Base-by-base conservation (phyloP, 2,797 vertebrate species). In the Amblyopsis hoosieri region DNA sequence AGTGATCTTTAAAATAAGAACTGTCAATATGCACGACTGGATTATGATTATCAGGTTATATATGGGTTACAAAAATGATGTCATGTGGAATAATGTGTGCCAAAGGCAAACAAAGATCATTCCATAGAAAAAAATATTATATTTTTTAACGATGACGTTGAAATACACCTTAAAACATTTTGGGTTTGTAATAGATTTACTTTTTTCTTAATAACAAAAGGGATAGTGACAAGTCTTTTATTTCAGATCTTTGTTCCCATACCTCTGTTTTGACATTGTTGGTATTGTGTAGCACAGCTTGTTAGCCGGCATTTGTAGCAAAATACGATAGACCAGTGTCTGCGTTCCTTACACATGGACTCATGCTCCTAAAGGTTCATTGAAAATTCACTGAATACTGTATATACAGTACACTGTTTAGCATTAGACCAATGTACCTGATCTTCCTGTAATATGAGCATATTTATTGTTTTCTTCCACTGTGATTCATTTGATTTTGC, bases 311-410 rank as follows among this genome's bases (percentile, higher is more conserved):
- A 57, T 71, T 57, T 67, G 67, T 84, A 78, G 79, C 78, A 81
- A 23, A 62, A 46, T 19, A 14, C 37, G 61, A 55, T 50, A 17
- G 62, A 71, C 66, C 57, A 68, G 67, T 55, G 67, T 68, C 65
- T 61, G 64, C 56, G 66, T 62, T 53, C 54, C 55, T 62, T 73
- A 42, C 37, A 42, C 37, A 42, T 82, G 23, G 1, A 23, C 23
- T 23, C 23, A 23, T 23, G 3, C 23, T 86, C 75, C 83, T 75
- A 58, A 72, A 60, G 76, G 80, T 72, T 81, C n/a, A 53, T 37
- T n/a, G 29, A 37, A 13, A 59, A 58, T 57, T 23, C n/a, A 45
- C 37, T 54, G 72, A 62, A 63, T 51, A 23, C 23, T 23, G 23
- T 23, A 54, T 65, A 55, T 71, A 53, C 69, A 42, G 37, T 42